Percentiles rank a stretch among this genome's conserved stretches.
Conservation (phyloP, 1,140 invertebrate genomes). For the Bombus waltoni region DNA sequence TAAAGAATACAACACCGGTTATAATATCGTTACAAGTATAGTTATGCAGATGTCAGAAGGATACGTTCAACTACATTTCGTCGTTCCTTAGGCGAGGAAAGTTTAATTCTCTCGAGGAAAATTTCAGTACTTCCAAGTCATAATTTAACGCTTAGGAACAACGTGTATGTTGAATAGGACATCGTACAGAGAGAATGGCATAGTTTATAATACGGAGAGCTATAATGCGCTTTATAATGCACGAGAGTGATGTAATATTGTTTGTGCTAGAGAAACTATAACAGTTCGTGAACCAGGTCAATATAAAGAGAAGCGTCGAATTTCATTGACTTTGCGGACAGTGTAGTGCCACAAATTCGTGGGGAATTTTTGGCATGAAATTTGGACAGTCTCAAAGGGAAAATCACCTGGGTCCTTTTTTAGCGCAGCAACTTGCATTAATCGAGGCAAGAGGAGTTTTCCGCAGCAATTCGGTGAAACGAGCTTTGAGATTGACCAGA, state of each 20-base stretch:
- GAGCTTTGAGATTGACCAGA: background rate
- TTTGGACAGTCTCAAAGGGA: background rate
- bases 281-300: background rate
- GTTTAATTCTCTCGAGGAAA: conserved; percentile 3
- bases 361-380: background rate
- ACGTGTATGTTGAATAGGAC: no score
- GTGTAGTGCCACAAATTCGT: background rate
- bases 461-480: background rate
- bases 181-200: background rate
- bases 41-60: background rate
- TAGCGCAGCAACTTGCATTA: no score
- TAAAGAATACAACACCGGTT: background rate
- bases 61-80: background rate
- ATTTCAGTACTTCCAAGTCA: background rate
- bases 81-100: background rate
- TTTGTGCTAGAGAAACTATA: background rate
- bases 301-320: background rate
- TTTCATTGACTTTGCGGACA: background rate
- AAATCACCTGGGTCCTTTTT: background rate
- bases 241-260: background rate
- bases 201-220: background rate
- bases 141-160: background rate
- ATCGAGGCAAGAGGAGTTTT: background rate
- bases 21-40: no score
- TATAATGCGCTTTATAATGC: conserved; percentile 1